Conservation (phyloP, 2,113 vertebrate species). For the Pedetes capensis region DNA sequence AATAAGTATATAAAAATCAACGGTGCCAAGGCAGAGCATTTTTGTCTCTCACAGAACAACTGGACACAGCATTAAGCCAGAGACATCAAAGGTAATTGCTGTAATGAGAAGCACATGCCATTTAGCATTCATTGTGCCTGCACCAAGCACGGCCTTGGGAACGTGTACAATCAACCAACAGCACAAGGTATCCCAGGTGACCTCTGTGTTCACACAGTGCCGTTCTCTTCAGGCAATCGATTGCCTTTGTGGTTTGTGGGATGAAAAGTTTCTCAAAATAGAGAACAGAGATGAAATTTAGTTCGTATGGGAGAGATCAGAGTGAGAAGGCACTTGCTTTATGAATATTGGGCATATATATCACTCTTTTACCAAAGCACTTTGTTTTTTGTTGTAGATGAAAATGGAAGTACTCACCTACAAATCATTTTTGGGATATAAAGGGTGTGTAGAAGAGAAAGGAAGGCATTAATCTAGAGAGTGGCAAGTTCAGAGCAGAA, state of each 20-base stretch:
- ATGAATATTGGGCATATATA: neutral
- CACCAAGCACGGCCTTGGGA: neutral
- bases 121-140: neutral
- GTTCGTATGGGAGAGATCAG: neutral
- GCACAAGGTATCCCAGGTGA: neutral
- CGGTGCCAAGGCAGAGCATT: neutral
- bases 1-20: conserved; percentile 40
- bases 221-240: neutral
- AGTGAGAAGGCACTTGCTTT: neutral
- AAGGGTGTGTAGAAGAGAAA: neutral
- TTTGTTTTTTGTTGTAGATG: neutral
- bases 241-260: neutral
- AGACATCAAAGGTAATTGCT: conserved; percentile 61
- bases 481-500: neutral
- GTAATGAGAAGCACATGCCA: neutral
- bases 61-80: neutral
- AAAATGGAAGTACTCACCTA: neutral
- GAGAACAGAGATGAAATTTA: neutral
- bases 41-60: conserved; percentile 58
- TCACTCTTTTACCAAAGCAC: neutral
- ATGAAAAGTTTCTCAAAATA: conserved; percentile 15
- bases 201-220: neutral
- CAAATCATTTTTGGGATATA: neutral
- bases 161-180: neutral
- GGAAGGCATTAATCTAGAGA: neutral